These are phyloP conservation scores for Pelusios castaneus DNA, from an alignment of 2,113 vertebrate species.

Conservation along the genomic window DNA sequence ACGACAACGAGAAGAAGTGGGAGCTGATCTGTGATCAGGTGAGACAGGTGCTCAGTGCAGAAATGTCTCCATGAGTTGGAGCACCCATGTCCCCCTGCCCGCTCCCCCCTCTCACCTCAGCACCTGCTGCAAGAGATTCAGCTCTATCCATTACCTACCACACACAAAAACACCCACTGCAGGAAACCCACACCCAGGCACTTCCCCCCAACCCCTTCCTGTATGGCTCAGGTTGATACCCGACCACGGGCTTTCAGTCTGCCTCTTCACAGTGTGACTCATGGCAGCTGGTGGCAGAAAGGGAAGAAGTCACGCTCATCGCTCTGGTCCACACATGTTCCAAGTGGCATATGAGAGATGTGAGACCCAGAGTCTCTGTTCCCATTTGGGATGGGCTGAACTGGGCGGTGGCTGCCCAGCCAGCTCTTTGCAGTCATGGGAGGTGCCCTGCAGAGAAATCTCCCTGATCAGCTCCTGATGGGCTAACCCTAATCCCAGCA, in stretches of 20 bases:
- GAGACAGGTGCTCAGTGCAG: neutral
- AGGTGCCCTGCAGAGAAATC: neutral
- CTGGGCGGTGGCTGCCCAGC: neutral
- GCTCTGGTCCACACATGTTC: neutral
- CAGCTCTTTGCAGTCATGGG: neutral
- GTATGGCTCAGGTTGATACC: neutral
- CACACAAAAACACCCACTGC: neutral
- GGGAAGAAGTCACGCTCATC: neutral
- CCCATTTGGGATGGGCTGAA: neutral
- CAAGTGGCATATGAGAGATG: neutral
- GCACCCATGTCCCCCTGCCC: neutral
- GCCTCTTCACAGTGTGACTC: neutral
- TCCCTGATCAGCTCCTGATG: no score
- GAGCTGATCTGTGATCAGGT: conserved; percentile 96
- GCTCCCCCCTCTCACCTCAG: no score
- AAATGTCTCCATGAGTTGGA: neutral
- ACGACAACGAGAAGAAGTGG: conserved; percentile 98
- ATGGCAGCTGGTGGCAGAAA: neutral
- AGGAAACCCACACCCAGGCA: accelerated
- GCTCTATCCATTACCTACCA: neutral
- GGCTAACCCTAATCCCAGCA: neutral
- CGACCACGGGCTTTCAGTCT: neutral
- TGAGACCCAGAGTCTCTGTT: neutral
- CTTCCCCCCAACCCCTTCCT: neutral
- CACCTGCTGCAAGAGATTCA: neutral